A percentile compares a stretch with the other conserved stretches of the same genome.
Conservation (phyloP, 2,888 invertebrate species). For the Lysandra coridon region DNA sequence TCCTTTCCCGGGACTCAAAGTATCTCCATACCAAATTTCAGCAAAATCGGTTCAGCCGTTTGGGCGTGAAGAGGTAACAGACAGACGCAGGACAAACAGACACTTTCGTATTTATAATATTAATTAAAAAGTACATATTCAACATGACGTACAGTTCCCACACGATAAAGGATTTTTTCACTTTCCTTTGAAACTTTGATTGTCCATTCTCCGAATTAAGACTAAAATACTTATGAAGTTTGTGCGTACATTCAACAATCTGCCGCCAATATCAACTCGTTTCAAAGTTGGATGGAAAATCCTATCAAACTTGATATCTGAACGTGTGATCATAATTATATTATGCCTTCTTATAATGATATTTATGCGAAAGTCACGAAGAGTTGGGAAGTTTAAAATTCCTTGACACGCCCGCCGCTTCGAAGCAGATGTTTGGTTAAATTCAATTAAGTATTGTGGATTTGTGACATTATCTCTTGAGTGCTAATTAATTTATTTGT, state of each 20-base stretch:
- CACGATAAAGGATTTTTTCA: no score
- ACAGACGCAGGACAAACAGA: no score
- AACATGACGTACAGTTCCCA: no score
- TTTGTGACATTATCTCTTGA: background rate
- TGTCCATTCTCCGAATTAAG: background rate
- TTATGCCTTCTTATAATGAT: constrained; percentile 15
- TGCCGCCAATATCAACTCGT: background rate
- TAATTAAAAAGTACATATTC: no score
- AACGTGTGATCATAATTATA: constrained; percentile 9
- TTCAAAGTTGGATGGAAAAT: constrained; percentile 1
- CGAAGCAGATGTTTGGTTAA: constrained; percentile 31
- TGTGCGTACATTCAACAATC: background rate
- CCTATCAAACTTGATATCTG: background rate
- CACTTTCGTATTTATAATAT: no score
- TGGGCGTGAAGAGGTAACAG: no score
- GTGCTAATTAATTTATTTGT: background rate
- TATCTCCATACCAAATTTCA: no score
- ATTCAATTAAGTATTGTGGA: constrained; percentile 22
- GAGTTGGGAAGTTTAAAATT: constrained; percentile 33
- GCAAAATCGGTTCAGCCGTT: no score
- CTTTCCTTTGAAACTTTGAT: background rate
- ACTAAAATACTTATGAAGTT: background rate
- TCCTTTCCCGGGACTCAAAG: no score
- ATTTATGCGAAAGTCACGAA: constrained; percentile 29
- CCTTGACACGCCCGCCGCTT: constrained; percentile 33